Conservation (phyloP, 2,113 vertebrate species). For the Lophius piscatorius region DNA sequence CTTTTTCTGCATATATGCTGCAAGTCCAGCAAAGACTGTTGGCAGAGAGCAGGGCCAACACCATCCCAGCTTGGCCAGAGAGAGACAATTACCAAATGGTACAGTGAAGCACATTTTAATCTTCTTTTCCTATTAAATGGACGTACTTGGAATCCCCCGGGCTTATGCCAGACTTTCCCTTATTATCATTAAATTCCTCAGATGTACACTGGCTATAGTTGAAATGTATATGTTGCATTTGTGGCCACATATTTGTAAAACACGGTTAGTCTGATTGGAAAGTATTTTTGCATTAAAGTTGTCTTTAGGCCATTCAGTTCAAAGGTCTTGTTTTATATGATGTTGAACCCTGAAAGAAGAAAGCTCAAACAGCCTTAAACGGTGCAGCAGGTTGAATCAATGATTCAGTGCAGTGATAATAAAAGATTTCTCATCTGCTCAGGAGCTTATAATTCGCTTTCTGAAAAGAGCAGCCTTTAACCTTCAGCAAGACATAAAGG, state of each 20-base stretch:
- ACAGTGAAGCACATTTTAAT: constrained; percentile 52
- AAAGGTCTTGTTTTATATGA: constrained; percentile 42
- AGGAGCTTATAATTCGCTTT: constrained; percentile 95
- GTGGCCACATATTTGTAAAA: constrained; percentile 54
- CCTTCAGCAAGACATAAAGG: constrained; percentile 86
- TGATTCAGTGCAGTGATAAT: constrained; percentile 13
- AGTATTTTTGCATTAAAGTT: constrained; percentile 61
- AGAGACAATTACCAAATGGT: constrained; percentile 95
- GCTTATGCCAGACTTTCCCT: constrained; percentile 51
- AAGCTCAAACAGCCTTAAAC: neutral
- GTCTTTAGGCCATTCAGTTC: constrained; percentile 46
- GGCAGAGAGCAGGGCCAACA: constrained; percentile 79
- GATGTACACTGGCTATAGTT: constrained; percentile 42
- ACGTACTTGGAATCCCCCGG: constrained; percentile 22
- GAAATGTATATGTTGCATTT: constrained; percentile 50
- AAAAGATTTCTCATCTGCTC: constrained; percentile 26
- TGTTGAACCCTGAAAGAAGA: too few relatives aligned
- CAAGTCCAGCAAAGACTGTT: constrained; percentile 89
- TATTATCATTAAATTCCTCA: constrained; percentile 57
- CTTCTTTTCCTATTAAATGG: constrained; percentile 22
- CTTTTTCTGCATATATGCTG: constrained; percentile 93
- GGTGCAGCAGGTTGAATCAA: constrained; percentile 10
- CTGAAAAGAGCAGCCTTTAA: constrained; percentile 90
- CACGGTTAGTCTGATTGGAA: constrained; percentile 53
- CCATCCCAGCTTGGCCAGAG: constrained; percentile 81